These are phyloP conservation scores for Pseudomyrmex pallidus DNA, from an alignment of 1,140 invertebrate species.

Conservation along the genomic window DNA sequence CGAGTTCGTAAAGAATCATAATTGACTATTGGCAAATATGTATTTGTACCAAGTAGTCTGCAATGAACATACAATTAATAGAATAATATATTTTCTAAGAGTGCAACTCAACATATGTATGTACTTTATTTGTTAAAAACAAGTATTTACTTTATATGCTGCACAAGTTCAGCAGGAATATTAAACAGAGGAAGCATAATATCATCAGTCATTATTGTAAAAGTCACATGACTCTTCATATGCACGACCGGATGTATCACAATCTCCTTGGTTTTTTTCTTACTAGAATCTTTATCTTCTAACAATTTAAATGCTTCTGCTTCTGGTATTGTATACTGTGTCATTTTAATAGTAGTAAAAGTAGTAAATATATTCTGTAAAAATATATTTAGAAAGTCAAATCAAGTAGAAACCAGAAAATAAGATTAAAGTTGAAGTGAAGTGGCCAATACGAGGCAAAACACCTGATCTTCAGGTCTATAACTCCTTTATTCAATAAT, in stretches of 20 bases:
- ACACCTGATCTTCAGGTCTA: too few relatives aligned
- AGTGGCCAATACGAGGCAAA: too few relatives aligned
- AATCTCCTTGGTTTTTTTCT: slow-evolving; percentile 63
- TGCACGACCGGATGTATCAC: slow-evolving; percentile 85
- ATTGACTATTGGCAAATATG: slow-evolving; percentile 93
- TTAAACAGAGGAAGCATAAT: slow-evolving; percentile 86
- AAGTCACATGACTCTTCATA: slow-evolving; percentile 87
- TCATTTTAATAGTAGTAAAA: slow-evolving; percentile 87
- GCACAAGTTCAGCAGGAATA: slow-evolving; percentile 87
- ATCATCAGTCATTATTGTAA: slow-evolving; percentile 89
- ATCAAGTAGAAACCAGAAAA: background rate
- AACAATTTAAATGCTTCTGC: slow-evolving; percentile 91
- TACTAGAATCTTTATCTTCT: slow-evolving; percentile 80
- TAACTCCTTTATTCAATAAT: too few relatives aligned
- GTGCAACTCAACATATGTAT: too few relatives aligned
- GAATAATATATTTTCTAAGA: slow-evolving; percentile 21
- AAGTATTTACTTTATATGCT: slow-evolving; percentile 85
- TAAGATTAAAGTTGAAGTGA: too few relatives aligned
- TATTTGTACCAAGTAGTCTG: slow-evolving; percentile 87
- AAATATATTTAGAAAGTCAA: background rate
- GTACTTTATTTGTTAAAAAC: slow-evolving; percentile 6
- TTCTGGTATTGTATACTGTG: slow-evolving; percentile 90
- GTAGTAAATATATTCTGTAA: slow-evolving; percentile 85
- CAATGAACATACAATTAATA: slow-evolving; percentile 66
- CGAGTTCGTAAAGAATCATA: slow-evolving; percentile 93